These are phyloP conservation scores for Heliothis peltigera DNA, from an alignment of 2,888 invertebrate species.

Conservation along the genomic window DNA sequence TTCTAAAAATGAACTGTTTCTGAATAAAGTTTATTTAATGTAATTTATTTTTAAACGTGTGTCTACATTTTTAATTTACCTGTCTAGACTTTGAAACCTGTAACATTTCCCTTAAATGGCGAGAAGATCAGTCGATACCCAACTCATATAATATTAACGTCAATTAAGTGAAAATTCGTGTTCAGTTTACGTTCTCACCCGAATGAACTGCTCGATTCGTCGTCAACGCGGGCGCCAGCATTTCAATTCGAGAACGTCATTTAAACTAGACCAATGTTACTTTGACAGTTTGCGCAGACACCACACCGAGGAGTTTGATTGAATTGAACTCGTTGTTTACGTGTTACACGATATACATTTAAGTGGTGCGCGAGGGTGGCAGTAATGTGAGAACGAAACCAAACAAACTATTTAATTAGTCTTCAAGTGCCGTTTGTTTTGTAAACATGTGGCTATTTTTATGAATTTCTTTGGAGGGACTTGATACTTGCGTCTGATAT, in stretches of 20 bases:
- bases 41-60: too few species aligned
- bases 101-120: not conserved
- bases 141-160: slow-evolving; percentile 49
- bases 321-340: slow-evolving; percentile 75
- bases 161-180: slow-evolving; percentile 70
- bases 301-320: slow-evolving; percentile 72
- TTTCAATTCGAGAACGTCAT: slow-evolving; percentile 79
- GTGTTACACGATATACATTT: slow-evolving; percentile 72
- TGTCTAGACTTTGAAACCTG: not conserved
- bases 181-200: slow-evolving; percentile 62
- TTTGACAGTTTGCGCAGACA: slow-evolving; percentile 76
- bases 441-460: slow-evolving; percentile 37
- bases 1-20: too few species aligned
- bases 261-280: slow-evolving; percentile 75
- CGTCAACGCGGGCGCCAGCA: slow-evolving; percentile 64
- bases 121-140: not conserved
- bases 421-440: slow-evolving; percentile 30
- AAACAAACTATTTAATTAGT: slow-evolving; percentile 51
- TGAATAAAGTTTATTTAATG: too few species aligned
- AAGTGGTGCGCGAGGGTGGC: slow-evolving; percentile 60
- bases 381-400: slow-evolving; percentile 47
- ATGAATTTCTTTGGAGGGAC: slow-evolving; percentile 13
- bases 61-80: not conserved
- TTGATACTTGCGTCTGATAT: not conserved
- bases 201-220: slow-evolving; percentile 70